These are phyloP conservation scores for Agonopterix alstromeriana DNA, from an alignment of 2,888 invertebrate genomes.

Conservation along the genomic window DNA sequence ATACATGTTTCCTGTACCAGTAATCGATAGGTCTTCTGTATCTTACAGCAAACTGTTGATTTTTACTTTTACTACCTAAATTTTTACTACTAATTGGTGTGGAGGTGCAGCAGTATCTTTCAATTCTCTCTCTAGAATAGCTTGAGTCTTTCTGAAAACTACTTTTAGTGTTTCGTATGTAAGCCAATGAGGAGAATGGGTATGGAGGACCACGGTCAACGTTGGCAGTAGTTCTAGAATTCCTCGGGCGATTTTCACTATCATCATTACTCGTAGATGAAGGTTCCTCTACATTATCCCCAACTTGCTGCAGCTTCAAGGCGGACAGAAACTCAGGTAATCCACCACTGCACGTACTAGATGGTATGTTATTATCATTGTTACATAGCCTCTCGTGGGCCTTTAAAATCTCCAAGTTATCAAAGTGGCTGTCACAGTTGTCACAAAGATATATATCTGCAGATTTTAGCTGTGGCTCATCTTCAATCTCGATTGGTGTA, in stretches of 20 bases:
- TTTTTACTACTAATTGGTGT: conserved; percentile 44
- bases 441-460: conserved; percentile 85
- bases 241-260: conserved; percentile 37
- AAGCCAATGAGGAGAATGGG: conserved; percentile 69
- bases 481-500: conserved; percentile 33
- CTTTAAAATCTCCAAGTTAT: conserved; percentile 55
- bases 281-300: conserved; percentile 20
- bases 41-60: conserved; percentile 54
- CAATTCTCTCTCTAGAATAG: conserved; percentile 56
- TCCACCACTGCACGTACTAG: conserved; percentile 37
- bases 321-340: conserved; percentile 58
- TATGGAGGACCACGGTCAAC: conserved; percentile 62
- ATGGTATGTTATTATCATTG: conserved; percentile 32
- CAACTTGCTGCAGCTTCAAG: conserved; percentile 43
- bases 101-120: conserved; percentile 58
- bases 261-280: conserved; percentile 19
- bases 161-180: conserved; percentile 50
- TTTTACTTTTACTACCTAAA: conserved; percentile 53
- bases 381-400: conserved; percentile 69
- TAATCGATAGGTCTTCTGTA: conserved; percentile 65
- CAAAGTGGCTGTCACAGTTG: conserved; percentile 84
- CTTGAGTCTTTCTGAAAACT: conserved; percentile 44
- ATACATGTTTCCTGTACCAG: conserved; percentile 58
- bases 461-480: conserved; percentile 72
- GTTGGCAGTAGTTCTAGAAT: conserved; percentile 44